These are phyloP conservation scores for Prionace glauca DNA, from an alignment of 2,797 vertebrate species.

Conservation along the genomic window DNA sequence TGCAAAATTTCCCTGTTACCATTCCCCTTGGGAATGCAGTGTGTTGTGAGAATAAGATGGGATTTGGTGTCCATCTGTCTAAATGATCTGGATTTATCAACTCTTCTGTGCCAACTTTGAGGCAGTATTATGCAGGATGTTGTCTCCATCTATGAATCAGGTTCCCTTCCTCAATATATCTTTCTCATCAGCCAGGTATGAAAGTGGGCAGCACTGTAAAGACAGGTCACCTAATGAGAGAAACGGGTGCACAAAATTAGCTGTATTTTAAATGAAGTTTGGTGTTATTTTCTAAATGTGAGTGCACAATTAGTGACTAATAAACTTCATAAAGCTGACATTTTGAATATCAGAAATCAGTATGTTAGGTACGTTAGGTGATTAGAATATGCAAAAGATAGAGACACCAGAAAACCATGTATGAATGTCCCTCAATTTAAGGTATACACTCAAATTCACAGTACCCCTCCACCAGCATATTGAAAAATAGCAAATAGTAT, in stretches of 20 bases:
- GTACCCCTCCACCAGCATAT: background rate
- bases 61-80: too few species aligned
- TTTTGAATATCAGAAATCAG: background rate
- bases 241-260: too few species aligned
- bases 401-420: background rate
- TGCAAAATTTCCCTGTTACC: background rate
- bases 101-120: background rate
- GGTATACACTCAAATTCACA: background rate
- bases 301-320: background rate
- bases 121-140: background rate
- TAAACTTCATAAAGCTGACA: background rate
- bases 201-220: background rate
- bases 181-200: background rate
- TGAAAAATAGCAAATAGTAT: background rate
- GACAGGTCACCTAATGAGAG: background rate
- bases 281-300: background rate
- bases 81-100: background rate
- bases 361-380: background rate
- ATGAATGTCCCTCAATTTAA: background rate
- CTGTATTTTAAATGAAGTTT: background rate
- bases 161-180: background rate
- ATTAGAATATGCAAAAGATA: background rate
- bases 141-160: background rate
- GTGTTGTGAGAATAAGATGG: background rate
- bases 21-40: background rate